phyloP scores from a whole-genome alignment of 2,797 vertebrate species.

The Danio kyathit region DNA sequence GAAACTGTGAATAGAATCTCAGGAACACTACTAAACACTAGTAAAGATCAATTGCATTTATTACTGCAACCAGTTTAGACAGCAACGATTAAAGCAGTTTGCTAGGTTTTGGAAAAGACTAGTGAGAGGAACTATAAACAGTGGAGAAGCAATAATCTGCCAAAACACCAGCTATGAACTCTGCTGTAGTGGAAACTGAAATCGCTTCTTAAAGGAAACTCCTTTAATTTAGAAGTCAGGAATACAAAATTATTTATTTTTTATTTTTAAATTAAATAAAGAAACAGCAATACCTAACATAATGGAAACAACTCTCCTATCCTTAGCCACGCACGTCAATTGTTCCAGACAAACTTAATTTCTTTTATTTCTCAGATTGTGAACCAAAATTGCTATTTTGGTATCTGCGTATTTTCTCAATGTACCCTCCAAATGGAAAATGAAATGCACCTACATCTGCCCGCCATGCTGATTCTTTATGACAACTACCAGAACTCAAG shows the following conservation, averaged over 20 bases:
- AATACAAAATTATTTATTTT: conserved; percentile 26
- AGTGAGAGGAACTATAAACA: conserved; percentile 28
- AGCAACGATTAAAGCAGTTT: conserved; percentile 2
- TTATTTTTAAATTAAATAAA: conserved; percentile 27
- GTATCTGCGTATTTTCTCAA: conserved; percentile 42
- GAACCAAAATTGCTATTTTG: conserved; percentile 45
- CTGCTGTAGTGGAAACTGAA: conserved; percentile 34
- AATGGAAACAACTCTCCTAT: conserved; percentile 54
- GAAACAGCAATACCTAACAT: conserved; percentile 34
- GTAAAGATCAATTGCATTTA: neutral
- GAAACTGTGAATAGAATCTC: neutral
- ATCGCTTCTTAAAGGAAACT: conserved; percentile 32
- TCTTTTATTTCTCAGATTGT: conserved; percentile 36
- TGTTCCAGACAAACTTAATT: conserved; percentile 10
- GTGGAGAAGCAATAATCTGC: conserved; percentile 29
- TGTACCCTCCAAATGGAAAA: conserved; percentile 49
- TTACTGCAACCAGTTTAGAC: neutral
- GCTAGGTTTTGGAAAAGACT: conserved; percentile 2
- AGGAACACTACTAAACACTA: neutral
- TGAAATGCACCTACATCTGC: conserved; percentile 47
- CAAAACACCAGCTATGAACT: conserved; percentile 39
- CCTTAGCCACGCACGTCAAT: conserved; percentile 20
- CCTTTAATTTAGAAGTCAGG: conserved; percentile 18
- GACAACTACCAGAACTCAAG: conserved; percentile 37
- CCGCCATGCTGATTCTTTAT: conserved; percentile 29